Conservation (phyloP, 1,140 invertebrate species). For the Octopus bimaculoides region DNA sequence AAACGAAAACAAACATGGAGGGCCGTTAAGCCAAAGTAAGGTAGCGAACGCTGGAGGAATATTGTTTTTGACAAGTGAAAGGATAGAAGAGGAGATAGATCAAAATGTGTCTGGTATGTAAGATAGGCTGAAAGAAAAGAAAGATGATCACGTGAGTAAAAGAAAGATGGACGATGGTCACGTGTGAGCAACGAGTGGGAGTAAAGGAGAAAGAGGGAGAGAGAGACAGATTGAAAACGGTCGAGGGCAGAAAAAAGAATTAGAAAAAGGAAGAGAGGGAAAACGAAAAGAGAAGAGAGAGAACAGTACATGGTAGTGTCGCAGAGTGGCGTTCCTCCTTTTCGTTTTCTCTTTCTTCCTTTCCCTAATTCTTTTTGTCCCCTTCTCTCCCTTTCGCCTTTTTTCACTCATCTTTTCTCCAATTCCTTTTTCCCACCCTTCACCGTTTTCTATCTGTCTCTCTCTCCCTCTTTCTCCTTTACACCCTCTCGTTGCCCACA, state of each 20-base stretch:
- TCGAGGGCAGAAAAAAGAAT: background rate
- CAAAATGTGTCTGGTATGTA: background rate
- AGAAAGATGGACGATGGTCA: background rate
- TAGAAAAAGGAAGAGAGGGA: background rate
- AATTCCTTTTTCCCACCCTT: background rate
- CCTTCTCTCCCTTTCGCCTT: no score
- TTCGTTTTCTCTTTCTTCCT: no score
- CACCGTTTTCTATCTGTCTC: background rate
- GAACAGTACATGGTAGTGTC: background rate
- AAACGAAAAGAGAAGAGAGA: background rate
- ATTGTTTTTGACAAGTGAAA: background rate
- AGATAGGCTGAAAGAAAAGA: background rate
- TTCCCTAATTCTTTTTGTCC: no score
- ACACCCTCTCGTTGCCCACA: background rate
- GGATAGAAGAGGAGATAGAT: background rate
- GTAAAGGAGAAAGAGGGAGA: background rate
- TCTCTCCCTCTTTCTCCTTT: background rate
- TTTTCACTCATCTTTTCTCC: no score
- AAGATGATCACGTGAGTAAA: background rate
- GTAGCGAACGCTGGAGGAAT: background rate
- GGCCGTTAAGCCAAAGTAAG: background rate
- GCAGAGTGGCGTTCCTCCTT: no score
- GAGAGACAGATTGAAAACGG: background rate
- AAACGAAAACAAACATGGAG: background rate
- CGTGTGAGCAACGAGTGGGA: background rate